These are phyloP conservation scores for Streblospio benedicti DNA, from an alignment of 1,140 invertebrate species.

Conservation along the genomic window DNA sequence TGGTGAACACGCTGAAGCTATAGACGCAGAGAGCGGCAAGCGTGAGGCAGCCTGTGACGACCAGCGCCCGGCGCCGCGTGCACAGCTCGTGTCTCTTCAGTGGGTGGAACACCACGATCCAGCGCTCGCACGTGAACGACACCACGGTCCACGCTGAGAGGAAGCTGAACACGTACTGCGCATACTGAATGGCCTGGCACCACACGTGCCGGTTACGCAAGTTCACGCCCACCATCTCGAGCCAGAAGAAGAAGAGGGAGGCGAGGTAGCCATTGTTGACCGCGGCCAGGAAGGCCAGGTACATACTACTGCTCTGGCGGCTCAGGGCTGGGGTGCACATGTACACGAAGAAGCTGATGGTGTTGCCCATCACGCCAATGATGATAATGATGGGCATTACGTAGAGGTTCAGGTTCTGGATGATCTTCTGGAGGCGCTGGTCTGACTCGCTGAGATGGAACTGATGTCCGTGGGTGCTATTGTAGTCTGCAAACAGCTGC, in stretches of 20 bases:
- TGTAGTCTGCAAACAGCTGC: no score
- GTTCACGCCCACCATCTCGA: slow-evolving; percentile 53
- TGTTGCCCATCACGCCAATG: slow-evolving; percentile 16
- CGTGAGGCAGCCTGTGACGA: slow-evolving; percentile 50
- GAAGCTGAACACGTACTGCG: slow-evolving; percentile 60
- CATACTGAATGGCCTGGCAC: slow-evolving; percentile 63
- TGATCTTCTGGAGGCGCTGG: slow-evolving; percentile 1
- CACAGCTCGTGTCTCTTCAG: slow-evolving; percentile 63
- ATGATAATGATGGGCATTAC: slow-evolving; percentile 16
- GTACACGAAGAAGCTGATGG: slow-evolving; percentile 17
- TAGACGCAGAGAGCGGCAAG: slow-evolving; percentile 53
- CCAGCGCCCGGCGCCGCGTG: slow-evolving; percentile 60
- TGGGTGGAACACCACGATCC: slow-evolving; percentile 67
- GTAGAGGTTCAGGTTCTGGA: slow-evolving; percentile 11
- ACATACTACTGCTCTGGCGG: slow-evolving; percentile 59
- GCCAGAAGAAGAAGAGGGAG: slow-evolving; percentile 57
- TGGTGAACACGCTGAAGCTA: slow-evolving; percentile 53
- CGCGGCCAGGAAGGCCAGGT: slow-evolving; percentile 63
- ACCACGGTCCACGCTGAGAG: slow-evolving; percentile 72
- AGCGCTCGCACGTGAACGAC: slow-evolving; percentile 71
- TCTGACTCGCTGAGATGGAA: no score
- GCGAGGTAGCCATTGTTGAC: slow-evolving; percentile 65
- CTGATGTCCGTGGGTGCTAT: no score
- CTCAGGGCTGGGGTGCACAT: slow-evolving; percentile 44
- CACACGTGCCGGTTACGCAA: slow-evolving; percentile 56